Percentiles rank a stretch among this genome's conserved stretches.
Conservation (phyloP, 2,888 invertebrate species). For the Penaeus monodon region DNA sequence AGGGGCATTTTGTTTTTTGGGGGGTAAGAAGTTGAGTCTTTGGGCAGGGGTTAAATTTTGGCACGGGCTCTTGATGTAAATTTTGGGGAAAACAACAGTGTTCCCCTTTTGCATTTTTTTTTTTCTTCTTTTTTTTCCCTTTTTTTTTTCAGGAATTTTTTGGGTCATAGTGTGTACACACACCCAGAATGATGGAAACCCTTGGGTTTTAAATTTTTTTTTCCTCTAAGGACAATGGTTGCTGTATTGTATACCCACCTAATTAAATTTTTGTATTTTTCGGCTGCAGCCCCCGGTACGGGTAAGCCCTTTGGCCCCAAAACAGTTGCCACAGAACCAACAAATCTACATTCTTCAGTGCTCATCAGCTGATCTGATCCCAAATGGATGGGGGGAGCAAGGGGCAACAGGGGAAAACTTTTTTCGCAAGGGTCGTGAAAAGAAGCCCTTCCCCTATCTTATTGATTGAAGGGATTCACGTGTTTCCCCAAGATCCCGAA, state of each 20-base stretch:
- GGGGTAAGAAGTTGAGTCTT: slow-evolving; percentile 70
- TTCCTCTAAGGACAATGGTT: too few species aligned
- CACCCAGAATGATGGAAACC: too few species aligned
- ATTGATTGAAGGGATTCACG: slow-evolving; percentile 97
- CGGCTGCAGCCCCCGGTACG: slow-evolving; percentile 85
- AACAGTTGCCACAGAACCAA: slow-evolving; percentile 99
- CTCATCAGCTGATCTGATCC: slow-evolving; percentile 98
- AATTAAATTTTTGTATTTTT: too few species aligned
- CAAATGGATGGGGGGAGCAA: slow-evolving; percentile 99
- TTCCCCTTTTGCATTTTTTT: too few species aligned
- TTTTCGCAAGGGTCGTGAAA: slow-evolving; percentile 92
- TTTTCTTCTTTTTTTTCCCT: too few species aligned
- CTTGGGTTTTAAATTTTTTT: too few species aligned
- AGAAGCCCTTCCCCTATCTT: slow-evolving; percentile 99
- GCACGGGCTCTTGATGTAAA: slow-evolving; percentile 67
- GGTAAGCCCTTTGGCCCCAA: slow-evolving; percentile 99
- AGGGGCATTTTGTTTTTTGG: slow-evolving; percentile 97
- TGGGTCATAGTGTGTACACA: too few species aligned
- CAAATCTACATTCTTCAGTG: slow-evolving; percentile 98
- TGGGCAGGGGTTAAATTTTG: slow-evolving; percentile 67
- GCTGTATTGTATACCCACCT: too few species aligned
- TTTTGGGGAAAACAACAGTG: too few species aligned
- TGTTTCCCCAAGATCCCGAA: slow-evolving; percentile 97
- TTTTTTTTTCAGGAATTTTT: too few species aligned
- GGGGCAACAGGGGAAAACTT: slow-evolving; percentile 90